Conservation (phyloP, 2,888 invertebrate species). For the Nomada flava region DNA sequence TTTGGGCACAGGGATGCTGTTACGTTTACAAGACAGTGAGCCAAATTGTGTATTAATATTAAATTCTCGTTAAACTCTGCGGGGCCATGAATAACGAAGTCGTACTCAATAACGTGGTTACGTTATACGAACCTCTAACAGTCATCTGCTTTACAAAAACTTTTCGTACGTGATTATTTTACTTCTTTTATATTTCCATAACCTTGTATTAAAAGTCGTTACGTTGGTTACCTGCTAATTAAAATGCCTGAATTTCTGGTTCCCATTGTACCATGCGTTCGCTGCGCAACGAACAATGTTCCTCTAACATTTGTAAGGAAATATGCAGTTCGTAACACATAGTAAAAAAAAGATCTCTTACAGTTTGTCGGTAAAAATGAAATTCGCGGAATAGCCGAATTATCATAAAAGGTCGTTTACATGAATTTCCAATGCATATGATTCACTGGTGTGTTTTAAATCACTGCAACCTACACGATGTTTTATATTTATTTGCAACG, state of each 20-base stretch:
- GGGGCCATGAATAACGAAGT: constrained; percentile 35
- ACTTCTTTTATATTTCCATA: too few species aligned
- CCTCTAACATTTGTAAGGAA: too few species aligned
- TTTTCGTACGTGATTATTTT: too few species aligned
- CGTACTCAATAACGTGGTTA: constrained; percentile 45
- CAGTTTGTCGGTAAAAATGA: neutral
- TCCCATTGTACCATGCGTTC: too few species aligned
- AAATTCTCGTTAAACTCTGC: constrained; percentile 67
- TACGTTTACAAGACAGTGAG: constrained; percentile 66
- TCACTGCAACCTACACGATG: too few species aligned
- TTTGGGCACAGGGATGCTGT: constrained; percentile 54
- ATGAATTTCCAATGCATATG: neutral
- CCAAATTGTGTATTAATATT: constrained; percentile 80
- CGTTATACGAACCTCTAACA: neutral
- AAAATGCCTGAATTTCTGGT: too few species aligned
- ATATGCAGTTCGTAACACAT: too few species aligned
- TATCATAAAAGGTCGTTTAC: neutral
- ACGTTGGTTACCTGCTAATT: too few species aligned
- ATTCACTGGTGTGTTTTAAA: neutral
- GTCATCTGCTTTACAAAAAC: neutral
- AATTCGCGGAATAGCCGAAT: constrained; percentile 1
- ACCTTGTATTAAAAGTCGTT: too few species aligned
- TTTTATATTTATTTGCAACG: neutral
- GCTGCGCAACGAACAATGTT: too few species aligned
- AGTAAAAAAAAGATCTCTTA: too few species aligned